phyloP scores from a whole-genome alignment of 2,888 invertebrate species.

The Drosophila fulvimacula region DNA sequence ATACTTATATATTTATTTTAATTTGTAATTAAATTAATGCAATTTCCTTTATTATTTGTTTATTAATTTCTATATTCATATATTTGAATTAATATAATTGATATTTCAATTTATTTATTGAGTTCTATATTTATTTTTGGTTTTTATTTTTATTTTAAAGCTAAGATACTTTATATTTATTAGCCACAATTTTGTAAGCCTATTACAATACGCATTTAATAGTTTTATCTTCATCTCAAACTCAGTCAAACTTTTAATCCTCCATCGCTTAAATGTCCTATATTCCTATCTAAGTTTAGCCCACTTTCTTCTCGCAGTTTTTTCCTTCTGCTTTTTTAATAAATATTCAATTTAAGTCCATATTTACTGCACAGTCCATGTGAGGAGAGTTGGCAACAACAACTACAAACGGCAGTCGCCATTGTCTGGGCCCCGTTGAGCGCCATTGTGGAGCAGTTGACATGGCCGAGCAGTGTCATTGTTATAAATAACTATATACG shows the following conservation, averaged over 20 bases:
- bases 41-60: no score
- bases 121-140: no score
- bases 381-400: background rate
- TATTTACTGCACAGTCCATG: constrained; percentile 32
- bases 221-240: background rate
- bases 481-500: constrained; percentile 56
- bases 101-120: no score
- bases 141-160: no score
- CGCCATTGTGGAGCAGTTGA: constrained; percentile 54
- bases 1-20: no score
- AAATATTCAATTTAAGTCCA: constrained; percentile 48
- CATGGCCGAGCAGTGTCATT: constrained; percentile 51
- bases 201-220: background rate
- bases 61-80: no score
- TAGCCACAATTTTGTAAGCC: background rate
- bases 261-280: background rate
- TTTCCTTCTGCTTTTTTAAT: constrained; percentile 30
- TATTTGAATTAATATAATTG: no score
- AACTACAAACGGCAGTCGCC: background rate
- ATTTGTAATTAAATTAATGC: no score
- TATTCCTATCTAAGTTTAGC: background rate
- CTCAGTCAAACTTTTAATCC: background rate
- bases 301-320: background rate
- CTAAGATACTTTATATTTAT: no score
- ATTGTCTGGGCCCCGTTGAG: constrained; percentile 41